phyloP scores from a whole-genome alignment of 2,113 vertebrate species.

The Reinhardtius hippoglossoides region DNA sequence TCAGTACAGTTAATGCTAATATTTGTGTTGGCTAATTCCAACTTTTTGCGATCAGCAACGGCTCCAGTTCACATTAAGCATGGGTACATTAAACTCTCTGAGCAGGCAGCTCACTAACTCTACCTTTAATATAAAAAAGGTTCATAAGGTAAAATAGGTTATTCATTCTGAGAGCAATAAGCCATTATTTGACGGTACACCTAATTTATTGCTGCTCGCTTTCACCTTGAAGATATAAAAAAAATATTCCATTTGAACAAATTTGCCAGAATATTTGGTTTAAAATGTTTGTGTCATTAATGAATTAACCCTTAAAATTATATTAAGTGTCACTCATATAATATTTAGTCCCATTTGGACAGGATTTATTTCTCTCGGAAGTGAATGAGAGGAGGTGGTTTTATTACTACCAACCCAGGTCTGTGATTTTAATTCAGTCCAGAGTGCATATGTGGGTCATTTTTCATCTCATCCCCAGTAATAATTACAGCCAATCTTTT shows the following conservation, averaged over 20 bases:
- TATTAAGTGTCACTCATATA: slow-evolving; percentile 2
- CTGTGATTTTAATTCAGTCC: background rate
- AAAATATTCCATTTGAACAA: background rate
- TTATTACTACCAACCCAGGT: background rate
- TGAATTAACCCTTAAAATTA: background rate
- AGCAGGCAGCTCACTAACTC: no score
- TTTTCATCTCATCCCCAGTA: background rate
- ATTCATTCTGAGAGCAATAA: background rate
- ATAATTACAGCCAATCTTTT: background rate
- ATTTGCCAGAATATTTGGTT: background rate
- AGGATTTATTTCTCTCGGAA: background rate
- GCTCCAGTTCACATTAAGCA: no score
- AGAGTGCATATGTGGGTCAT: background rate
- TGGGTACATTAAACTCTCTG: no score
- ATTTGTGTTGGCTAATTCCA: no score
- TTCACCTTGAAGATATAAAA: background rate
- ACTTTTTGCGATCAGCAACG: no score
- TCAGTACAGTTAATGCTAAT: no score
- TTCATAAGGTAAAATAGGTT: background rate
- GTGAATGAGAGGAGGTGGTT: background rate
- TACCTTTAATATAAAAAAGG: background rate
- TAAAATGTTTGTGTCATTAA: background rate
- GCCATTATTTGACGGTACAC: background rate
- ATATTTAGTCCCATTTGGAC: background rate
- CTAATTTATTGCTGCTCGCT: background rate